phyloP scores from a whole-genome alignment of 2,888 invertebrate species.

The Cephalotes varians region DNA sequence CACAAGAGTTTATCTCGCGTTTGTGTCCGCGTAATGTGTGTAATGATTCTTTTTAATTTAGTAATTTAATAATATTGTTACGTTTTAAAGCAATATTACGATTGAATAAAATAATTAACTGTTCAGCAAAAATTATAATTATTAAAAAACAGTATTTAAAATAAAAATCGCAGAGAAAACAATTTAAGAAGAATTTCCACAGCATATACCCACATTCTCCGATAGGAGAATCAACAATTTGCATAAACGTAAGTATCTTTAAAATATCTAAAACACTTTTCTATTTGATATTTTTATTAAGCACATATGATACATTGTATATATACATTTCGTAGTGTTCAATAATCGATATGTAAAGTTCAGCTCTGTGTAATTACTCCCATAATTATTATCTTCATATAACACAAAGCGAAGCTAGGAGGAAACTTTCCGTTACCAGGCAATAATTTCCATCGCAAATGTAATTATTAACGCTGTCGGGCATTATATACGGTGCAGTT shows the following conservation, averaged over 20 bases:
- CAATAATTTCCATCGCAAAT: slow-evolving; percentile 54
- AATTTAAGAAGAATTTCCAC: neutral
- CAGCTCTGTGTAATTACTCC: slow-evolving; percentile 47
- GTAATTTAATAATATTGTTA: slow-evolving; percentile 8
- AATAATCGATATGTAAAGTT: slow-evolving; percentile 37
- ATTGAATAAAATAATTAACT: neutral
- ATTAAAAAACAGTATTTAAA: neutral
- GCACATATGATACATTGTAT: neutral
- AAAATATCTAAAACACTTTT: neutral
- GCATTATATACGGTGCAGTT: slow-evolving; percentile 43
- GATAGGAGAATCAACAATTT: neutral
- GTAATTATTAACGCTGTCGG: slow-evolving; percentile 53
- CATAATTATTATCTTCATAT: slow-evolving; percentile 53
- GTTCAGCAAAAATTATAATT: neutral
- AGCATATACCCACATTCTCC: too few species aligned
- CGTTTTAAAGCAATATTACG: neutral
- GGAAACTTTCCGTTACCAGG: slow-evolving; percentile 47
- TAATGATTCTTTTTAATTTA: neutral
- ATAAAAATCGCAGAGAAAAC: neutral
- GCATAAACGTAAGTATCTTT: slow-evolving; percentile 23
- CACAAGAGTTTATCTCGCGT: too few species aligned
- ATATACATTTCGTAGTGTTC: neutral
- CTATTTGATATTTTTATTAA: neutral
- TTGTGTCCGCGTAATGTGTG: neutral
- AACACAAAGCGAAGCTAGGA: slow-evolving; percentile 37